Evolutionary conservation across 2,797 vertebrate species (phyloP), one percentile per base, ranked within the genome.

Genomic region (Acanthurus lineatus): DNA sequence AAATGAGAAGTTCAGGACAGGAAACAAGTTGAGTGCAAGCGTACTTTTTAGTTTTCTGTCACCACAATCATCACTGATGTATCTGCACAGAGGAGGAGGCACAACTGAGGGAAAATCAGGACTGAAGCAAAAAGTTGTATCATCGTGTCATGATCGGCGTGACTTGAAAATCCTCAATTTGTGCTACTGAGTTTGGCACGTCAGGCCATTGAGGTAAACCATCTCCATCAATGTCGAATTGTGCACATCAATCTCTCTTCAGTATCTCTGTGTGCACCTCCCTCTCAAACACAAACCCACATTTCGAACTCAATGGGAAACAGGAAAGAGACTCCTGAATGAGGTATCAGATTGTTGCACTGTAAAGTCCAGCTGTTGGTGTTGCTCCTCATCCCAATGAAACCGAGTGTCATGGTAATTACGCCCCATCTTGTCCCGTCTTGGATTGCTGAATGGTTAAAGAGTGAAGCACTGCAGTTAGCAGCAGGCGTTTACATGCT

Each of bases 401-500:
- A 85, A 71, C 53, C 2, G 71, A 77, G 77, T 89, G 89, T 91
- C 83, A 89, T 84, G 89, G 83, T 91, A 90, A 93, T 93, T 90
- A 85, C 49, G 22, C 6, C 65, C 86, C 91, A 90, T 83, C 85
- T 90, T 89, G 87, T 87, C 86, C 86, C 48, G 81, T 81, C 84
- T 80, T 88, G 83, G 79, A 57, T 28, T 82, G 80, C 84, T 92
- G 90, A 93, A 90, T 86, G 78, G 83, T 91, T 92, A 86, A 75
- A 90, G 90, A 84, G 82, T 40, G 82, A 60, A 71, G 78, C 83
- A 68, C 84, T 66, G 51, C 86, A 89, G 84, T 88, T 83, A 91
- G 92, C 92, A 91, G 92, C 92, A 93, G 92, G 93, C 87, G 84
- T 90, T 93, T 85, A 82, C 89, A 82, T 90, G 90, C 88, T 91